Evolutionary conservation across 2,113 vertebrate genomes (phyloP).

Genomic region (Dromaius novaehollandiae): DNA sequence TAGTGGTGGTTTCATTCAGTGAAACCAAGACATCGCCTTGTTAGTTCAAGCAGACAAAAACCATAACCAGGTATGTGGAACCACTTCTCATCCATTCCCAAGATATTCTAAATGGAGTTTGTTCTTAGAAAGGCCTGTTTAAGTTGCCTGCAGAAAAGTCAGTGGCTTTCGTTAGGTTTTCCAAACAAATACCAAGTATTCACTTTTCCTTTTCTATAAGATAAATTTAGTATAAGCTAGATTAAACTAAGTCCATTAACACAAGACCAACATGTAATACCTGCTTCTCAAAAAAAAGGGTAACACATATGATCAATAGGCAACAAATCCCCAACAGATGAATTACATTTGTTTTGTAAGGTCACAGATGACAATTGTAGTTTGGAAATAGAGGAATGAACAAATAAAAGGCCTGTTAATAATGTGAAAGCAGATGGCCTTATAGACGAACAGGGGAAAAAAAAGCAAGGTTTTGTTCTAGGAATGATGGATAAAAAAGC

Average conservation of each 20-base stretch:
- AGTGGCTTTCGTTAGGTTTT: neutral
- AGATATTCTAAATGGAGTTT: neutral
- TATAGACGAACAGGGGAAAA: neutral
- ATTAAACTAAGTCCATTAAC: neutral
- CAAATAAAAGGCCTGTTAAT: neutral
- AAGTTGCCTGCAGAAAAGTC: neutral
- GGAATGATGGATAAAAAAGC: neutral
- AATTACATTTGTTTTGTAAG: neutral
- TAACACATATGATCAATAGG: neutral
- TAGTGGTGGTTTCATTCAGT: neutral
- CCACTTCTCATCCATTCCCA: neutral
- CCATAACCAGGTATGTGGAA: neutral
- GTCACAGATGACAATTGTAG: neutral
- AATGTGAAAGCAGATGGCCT: neutral
- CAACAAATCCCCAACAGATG: neutral
- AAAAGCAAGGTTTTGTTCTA: neutral
- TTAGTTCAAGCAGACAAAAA: neutral
- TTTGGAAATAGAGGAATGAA: neutral
- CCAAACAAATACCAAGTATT: neutral
- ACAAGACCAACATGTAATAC: neutral
- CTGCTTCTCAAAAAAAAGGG: neutral
- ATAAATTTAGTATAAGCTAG: neutral
- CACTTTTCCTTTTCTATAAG: neutral
- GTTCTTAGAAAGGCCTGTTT: neutral
- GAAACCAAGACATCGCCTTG: neutral